Percentiles rank a stretch among this genome's conserved stretches.
Evolutionary conservation across 2,888 invertebrate genomes (phyloP).

Genomic region (Cheilosia vulpina): DNA sequence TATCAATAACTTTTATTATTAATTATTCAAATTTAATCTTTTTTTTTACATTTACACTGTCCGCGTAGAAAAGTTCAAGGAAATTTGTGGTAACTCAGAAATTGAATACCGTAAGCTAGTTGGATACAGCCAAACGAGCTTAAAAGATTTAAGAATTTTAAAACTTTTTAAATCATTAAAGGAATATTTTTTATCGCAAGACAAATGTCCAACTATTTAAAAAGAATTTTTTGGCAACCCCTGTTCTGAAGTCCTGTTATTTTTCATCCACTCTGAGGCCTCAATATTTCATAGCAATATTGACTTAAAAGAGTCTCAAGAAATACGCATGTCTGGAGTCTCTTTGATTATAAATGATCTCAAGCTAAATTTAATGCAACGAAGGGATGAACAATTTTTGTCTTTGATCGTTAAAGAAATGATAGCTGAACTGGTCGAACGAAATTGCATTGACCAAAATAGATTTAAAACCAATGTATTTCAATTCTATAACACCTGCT

Average conservation of each 20-base stretch:
- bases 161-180: conserved; percentile 5
- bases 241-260: conserved; percentile 42
- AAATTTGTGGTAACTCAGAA: conserved; percentile 13
- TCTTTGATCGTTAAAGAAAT: conserved; percentile 25
- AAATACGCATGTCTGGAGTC: conserved; percentile 28
- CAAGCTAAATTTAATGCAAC: conserved; percentile 20
- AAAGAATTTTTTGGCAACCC: conserved; percentile 14
- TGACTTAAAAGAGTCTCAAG: conserved; percentile 33
- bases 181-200: conserved; percentile 1
- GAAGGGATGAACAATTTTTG: conserved; percentile 26
- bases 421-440: conserved; percentile 22
- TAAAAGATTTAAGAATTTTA: conserved; percentile 3
- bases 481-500: conserved; percentile 24
- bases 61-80: conserved; percentile 18
- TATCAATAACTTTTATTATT: too few species aligned
- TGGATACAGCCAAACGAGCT: background rate
- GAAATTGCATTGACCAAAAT: conserved; percentile 20
- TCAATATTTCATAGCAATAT: conserved; percentile 42
- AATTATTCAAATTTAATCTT: conserved; percentile 45
- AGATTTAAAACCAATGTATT: conserved; percentile 20
- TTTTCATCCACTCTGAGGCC: conserved; percentile 30
- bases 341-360: conserved; percentile 36
- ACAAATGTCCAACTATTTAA: conserved; percentile 7
- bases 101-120: background rate
- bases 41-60: conserved; percentile 40